These are phyloP conservation scores for Sciurus carolinensis DNA, from an alignment of 2,797 vertebrate genomes.

Conservation along the genomic window DNA sequence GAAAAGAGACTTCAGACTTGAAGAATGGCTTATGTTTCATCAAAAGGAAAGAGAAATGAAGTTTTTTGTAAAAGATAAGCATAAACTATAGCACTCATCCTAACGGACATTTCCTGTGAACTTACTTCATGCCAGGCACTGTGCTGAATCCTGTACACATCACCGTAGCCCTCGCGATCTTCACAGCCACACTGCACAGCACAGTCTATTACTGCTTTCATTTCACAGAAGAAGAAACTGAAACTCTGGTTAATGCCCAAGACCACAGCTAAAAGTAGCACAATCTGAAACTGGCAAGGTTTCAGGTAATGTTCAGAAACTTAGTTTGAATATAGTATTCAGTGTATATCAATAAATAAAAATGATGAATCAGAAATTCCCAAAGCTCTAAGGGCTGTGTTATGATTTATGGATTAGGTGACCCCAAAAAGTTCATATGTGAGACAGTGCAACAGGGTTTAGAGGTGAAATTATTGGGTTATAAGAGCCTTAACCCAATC, in stretches of 20 bases:
- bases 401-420: background rate
- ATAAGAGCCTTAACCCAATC: no score
- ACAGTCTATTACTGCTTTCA: background rate
- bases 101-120: background rate
- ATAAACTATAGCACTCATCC: background rate
- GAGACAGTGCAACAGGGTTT: no score
- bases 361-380: constrained; percentile 53
- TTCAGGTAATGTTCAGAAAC: constrained; percentile 18
- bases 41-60: background rate
- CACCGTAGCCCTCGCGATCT: background rate
- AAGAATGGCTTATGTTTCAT: background rate
- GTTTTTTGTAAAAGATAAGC: background rate
- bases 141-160: background rate
- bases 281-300: background rate
- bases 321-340: background rate
- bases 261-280: constrained; percentile 22
- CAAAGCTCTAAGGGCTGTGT: background rate
- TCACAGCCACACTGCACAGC: background rate
- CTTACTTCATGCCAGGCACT: background rate
- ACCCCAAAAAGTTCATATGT: no score
- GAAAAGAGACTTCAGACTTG: background rate
- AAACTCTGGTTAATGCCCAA: background rate
- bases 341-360: constrained; percentile 42
- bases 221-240: constrained; percentile 14
- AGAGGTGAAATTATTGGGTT: no score